Evolutionary conservation across 2,888 invertebrate genomes (phyloP), one percentile per base, ranked within the genome.

Genomic region (Hirtodrosophila alboralis): DNA sequence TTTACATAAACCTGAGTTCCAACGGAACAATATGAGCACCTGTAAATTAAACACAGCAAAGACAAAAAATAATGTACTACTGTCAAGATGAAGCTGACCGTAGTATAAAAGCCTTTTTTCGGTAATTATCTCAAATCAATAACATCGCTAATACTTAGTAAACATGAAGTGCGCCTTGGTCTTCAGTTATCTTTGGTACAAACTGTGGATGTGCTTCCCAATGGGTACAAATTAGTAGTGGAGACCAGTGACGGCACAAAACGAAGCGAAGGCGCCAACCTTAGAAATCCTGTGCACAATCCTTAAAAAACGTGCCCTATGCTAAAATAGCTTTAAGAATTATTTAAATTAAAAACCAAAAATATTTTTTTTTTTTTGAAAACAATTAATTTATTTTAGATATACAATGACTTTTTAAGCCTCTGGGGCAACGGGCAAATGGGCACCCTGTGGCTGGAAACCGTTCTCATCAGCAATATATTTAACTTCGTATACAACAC

Each of bases 401-500:
- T 6, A 26, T 14, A 21, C 31, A 14, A 12, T 3, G 0, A 8
- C 6, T 31, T 28, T 13, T 58, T 41, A 52, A 6, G 18, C 28
- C 0, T 0, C n/a, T 26, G 88, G 88, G 7, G 34, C 51, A 6
- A 44, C 41, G 43, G 88, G 89, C 41, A 89, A 61, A 75, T 89
- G 87, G 7, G 72, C 84, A 31, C 88, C 89, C 51, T 69, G 45
- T 7, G 92, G 91, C 80, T 91, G 91, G 90, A 91, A 92, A 70
- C 92, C 92, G 70, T 92, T 91, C 75, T 92, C 91, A 78, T 92
- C 87, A 26, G 88, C 89, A 8, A 70, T n/a, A 43, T 87, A 89
- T 10, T 40, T 66, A 1, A 88, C 75, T 2, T 62, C 60, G 53
- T 86, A 85, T 10, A 79, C 73, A 31, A 58, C 41, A 16, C 89